Evolutionary conservation across 2,888 invertebrate species (phyloP), one percentile per base, ranked within the genome.

Genomic region (Mesorhabditis spiculigera): DNA sequence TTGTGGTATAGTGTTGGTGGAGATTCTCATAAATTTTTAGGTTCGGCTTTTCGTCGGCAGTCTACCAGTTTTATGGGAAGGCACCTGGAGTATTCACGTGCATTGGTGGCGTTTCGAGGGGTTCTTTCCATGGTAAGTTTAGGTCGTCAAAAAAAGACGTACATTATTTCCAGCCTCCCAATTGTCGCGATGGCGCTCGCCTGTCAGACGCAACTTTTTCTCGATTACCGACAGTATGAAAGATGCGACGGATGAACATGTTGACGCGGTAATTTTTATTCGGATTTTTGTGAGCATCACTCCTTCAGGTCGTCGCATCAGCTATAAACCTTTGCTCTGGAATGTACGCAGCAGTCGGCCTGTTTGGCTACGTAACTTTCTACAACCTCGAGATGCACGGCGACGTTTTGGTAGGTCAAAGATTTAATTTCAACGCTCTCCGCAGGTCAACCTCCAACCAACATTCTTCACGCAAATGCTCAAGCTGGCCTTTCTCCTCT

Each of bases 171-270:
- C 44, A 75, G 76, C 68, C 89, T 96, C 76, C 97, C 97, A 0
- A 96, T 97, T 80, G 94, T 96, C 87, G 92, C 94, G 10, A 93
- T 96, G 92, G 95, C 96, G 0, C 89, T 96, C 69, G 94, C 94
- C 76, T 97, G 97, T 88, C 97, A 97, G 88, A 94, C 95, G 91
- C 93, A 87, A 90, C 91, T 89, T 45, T n/a, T 79, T 80, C 72
- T 94, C 95, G 86, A 92, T 97, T 78, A 94, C 94, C 86, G 94
- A 94, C 82, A 91, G 92, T 0, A 89, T 95, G 65, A 92, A 93
- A 0, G 93, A 93, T 78, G 73, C 76, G 28, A 71, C 75, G 0
- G 68, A 73, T 4, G 67, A 68, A 50, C 70, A 92, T 86, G 93
- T 96, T 91, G 94, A 93, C 85, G 88, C 90, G 70, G 91, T 28